Evolutionary conservation across 1,140 invertebrate genomes (phyloP).

Genomic region (Oreohelix idahoensis): DNA sequence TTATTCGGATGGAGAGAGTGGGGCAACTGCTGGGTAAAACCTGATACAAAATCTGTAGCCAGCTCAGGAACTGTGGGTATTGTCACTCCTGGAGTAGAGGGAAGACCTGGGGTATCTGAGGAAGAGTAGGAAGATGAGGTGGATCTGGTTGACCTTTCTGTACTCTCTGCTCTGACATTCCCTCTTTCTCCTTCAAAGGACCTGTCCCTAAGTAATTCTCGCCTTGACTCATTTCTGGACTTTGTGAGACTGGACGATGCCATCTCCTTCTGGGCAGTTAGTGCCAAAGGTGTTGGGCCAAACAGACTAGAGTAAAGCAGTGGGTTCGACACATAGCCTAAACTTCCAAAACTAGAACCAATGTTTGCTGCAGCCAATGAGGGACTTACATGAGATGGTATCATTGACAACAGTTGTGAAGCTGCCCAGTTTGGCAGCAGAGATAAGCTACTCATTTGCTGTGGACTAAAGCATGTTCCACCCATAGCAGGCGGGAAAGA

Average conservation of each 20-base stretch:
- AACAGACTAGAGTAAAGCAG: constrained; percentile 42
- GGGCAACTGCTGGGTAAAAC: not conserved
- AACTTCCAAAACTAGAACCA: not conserved
- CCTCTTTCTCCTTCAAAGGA: not conserved
- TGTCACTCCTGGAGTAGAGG: not conserved
- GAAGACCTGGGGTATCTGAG: constrained; percentile 18
- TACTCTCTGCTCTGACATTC: not conserved
- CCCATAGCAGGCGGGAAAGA: not conserved
- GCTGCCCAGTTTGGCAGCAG: constrained; percentile 15
- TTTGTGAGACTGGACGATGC: not conserved
- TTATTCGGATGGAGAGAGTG: not conserved
- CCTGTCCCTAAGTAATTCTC: constrained; percentile 18
- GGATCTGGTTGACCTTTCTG: not conserved
- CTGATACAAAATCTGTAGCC: not conserved
- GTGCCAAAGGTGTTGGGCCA: not conserved
- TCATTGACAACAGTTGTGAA: constrained; percentile 18
- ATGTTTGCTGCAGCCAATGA: not conserved
- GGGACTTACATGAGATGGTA: constrained; percentile 15
- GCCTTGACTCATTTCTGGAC: constrained; percentile 23
- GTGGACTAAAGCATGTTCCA: not conserved
- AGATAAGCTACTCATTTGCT: not conserved
- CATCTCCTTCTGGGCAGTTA: not conserved
- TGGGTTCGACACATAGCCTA: constrained; percentile 30
- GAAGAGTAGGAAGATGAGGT: constrained; percentile 25
- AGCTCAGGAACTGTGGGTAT: not conserved